Base-by-base conservation (phyloP, 2,888 invertebrate species). In the Scaptomyza parva region DNA sequence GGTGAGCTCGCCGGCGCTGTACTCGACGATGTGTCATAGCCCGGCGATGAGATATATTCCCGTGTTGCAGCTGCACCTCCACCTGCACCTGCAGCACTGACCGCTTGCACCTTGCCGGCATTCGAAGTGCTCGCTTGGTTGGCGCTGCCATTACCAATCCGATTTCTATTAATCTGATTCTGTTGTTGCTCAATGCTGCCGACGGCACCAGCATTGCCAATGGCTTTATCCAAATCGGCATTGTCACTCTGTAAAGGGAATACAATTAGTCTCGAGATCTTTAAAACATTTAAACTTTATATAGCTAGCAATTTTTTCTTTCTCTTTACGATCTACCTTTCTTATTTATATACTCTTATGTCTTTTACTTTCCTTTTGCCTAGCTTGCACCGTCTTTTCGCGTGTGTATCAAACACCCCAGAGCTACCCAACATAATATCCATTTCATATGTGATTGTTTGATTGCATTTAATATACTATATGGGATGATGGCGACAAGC, bases 11-110 rank as follows among this genome's bases (percentile, higher is more conserved):
- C 93, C 41, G 94, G 94, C 76, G 94, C 94, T 57, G 94, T 94
- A 81, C 94, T 95, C 71, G 94, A 94, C 76, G 94, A 94, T 35
- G 95, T 94, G 87, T 95, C 95, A 92, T 95, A 95, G 91, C 94
- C 94, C 88, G 91, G 90, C 33, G 91, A 91, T 48, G 91, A 90
- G 57, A 90, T 89, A 69, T 90, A 90, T 76, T 91, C 91, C 44
- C 90, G 87, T 28, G 74, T 86, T 54, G 66, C 86, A 59, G 70
- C 70, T 6, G 26, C n/a, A n/a, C n/a, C n/a, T n/a, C n/a, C n/a
- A n/a, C n/a, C n/a, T 54, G 66, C 86, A 59, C 69, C 70, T 6
- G 26, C 51, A 2, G 22, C 14, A 12, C 44, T 66, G 8, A 48
- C 35, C 18, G 67, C 30, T 30, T 51, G 50, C 54, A 58, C 11